A percentile compares a stretch with the other conserved stretches of the same genome.
Conservation (phyloP, 2,113 vertebrate species). For the Nycticryphes semicollaris region DNA sequence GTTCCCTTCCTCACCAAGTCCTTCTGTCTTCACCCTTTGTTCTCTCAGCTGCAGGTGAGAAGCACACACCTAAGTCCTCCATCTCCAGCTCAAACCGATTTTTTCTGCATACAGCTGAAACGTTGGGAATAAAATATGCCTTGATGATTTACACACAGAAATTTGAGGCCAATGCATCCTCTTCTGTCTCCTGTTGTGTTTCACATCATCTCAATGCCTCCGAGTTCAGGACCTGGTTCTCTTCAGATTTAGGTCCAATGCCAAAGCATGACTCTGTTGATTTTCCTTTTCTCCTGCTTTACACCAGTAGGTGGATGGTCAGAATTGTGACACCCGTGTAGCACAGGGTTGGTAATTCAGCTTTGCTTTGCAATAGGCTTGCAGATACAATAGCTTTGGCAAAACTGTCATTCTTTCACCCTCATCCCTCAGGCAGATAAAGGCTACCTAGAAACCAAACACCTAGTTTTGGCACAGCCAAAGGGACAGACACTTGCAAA, state of each 20-base stretch:
- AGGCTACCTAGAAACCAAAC: not conserved
- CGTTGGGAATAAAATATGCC: not conserved
- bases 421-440: not conserved
- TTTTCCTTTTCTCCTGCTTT: not conserved
- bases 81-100: not conserved
- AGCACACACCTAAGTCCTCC: not conserved
- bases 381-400: not conserved
- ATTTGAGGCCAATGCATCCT: not conserved
- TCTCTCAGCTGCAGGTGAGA: not conserved
- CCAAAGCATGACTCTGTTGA: fast-evolving
- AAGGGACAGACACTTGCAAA: not conserved
- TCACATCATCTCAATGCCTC: not conserved
- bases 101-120: not conserved
- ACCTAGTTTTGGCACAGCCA: not conserved
- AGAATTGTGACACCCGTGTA: not conserved
- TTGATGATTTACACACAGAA: not conserved
- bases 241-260: not conserved
- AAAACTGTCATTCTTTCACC: not conserved
- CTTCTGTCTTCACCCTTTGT: not conserved
- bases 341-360: not conserved
- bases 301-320: not conserved
- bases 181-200: not conserved
- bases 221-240: not conserved
- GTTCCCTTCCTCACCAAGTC: not conserved
- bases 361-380: not conserved